phyloP scores from a whole-genome alignment of 2,797 vertebrate genomes.

The Sciaenops ocellatus region DNA sequence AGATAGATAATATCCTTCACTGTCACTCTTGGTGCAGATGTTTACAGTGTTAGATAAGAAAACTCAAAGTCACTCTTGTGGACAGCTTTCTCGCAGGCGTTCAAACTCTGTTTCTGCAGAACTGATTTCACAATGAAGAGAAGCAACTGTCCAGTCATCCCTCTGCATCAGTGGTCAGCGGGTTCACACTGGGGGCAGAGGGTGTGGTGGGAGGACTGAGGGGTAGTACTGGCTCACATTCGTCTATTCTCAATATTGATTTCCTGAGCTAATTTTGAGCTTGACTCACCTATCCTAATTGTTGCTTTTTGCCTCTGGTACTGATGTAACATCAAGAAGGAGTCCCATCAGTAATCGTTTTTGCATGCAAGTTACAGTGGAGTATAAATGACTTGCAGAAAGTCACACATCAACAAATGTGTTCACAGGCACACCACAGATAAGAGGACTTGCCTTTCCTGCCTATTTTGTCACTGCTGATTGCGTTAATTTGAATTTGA shows the following conservation, averaged over 20 bases:
- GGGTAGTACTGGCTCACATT: neutral
- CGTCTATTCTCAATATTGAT: neutral
- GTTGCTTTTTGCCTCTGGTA: neutral
- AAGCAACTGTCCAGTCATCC: slow-evolving; percentile 56
- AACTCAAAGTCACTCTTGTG: slow-evolving; percentile 74
- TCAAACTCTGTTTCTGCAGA: slow-evolving; percentile 72
- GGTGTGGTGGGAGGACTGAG: slow-evolving; percentile 16
- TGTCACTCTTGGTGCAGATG: slow-evolving; percentile 68
- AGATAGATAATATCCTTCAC: slow-evolving; percentile 72
- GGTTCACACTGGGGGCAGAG: slow-evolving; percentile 22
- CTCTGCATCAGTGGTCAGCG: slow-evolving; percentile 27
- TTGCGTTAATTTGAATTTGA: slow-evolving; percentile 35
- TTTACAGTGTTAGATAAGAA: slow-evolving; percentile 69
- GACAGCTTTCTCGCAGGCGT: slow-evolving; percentile 28
- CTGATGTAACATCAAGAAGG: neutral
- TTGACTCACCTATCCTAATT: neutral
- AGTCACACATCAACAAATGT: slow-evolving; percentile 61
- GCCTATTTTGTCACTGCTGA: slow-evolving; percentile 40
- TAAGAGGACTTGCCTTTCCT: slow-evolving; percentile 62
- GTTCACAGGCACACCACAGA: slow-evolving; percentile 61
- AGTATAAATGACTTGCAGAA: slow-evolving; percentile 61
- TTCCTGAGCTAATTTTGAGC: neutral
- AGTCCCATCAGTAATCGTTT: neutral
- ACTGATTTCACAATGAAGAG: slow-evolving; percentile 78
- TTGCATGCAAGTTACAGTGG: slow-evolving; percentile 1